Conservation (phyloP, 2,797 vertebrate species). For the Eutrigla gurnardus region DNA sequence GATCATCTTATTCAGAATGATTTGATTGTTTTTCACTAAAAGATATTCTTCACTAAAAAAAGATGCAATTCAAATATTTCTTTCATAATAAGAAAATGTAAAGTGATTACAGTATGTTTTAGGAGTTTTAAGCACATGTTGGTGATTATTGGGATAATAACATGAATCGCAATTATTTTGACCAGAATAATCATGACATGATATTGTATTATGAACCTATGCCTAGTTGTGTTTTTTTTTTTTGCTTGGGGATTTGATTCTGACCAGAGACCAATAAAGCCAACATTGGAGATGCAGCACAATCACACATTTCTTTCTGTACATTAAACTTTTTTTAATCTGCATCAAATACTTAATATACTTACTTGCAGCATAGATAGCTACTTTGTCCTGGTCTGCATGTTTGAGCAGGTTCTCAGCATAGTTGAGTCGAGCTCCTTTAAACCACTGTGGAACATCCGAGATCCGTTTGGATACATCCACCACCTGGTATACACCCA, state of each 20-base stretch:
- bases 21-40: too few species aligned
- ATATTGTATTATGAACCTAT: too few species aligned
- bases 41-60: too few species aligned
- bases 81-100: too few species aligned
- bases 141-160: too few species aligned
- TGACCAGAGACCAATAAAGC: not conserved
- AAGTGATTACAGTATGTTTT: too few species aligned
- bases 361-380: slow-evolving; percentile 94
- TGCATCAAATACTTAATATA: slow-evolving; percentile 8
- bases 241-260: not conserved
- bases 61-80: too few species aligned
- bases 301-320: not conserved
- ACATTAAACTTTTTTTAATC: not conserved
- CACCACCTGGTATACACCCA: slow-evolving; percentile 85
- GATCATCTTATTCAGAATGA: too few species aligned
- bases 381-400: slow-evolving; percentile 91
- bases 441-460: slow-evolving; percentile 95
- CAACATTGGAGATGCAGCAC: not conserved
- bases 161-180: too few species aligned
- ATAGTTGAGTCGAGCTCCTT: slow-evolving; percentile 93
- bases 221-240: not conserved
- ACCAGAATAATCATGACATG: too few species aligned
- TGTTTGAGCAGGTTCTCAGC: slow-evolving; percentile 95
- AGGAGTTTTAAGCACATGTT: too few species aligned
- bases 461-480: slow-evolving; percentile 89